phyloP scores from a whole-genome alignment of 35 echinoderm and acorn worm genomes.

The Lytechinus pictus region DNA sequence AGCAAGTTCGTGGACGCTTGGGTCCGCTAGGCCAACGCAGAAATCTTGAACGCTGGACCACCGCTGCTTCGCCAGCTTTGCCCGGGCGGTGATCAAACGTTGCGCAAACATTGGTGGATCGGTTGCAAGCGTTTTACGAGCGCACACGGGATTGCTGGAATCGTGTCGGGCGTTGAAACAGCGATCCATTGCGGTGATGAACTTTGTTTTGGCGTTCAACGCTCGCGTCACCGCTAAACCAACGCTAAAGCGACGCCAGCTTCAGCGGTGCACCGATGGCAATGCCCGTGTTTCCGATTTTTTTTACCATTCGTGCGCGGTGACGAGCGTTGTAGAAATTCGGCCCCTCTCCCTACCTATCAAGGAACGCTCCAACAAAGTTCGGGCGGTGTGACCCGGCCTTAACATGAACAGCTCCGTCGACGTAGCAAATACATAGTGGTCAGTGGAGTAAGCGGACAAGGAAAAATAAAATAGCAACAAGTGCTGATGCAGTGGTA shows the following conservation, averaged over 20 bases:
- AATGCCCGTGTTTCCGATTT: too few relatives aligned
- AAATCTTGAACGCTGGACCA: constrained; percentile 42
- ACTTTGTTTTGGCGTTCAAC: constrained; percentile 28
- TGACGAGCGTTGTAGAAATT: constrained; percentile 40
- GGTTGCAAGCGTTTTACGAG: constrained; percentile 42
- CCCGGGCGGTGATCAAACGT: constrained; percentile 35
- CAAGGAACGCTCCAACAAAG: constrained; percentile 45
- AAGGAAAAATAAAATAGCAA: too few relatives aligned
- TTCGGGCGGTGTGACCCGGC: constrained; percentile 31
- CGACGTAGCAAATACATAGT: too few relatives aligned
- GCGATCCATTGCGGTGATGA: constrained; percentile 38
- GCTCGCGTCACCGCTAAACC: too few relatives aligned
- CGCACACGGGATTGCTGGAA: constrained; percentile 35
- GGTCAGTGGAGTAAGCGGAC: too few relatives aligned
- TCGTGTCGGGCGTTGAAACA: constrained; percentile 37
- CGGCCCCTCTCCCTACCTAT: constrained; percentile 23
- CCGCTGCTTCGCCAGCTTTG: constrained; percentile 38
- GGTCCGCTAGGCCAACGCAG: constrained; percentile 43
- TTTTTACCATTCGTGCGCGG: not conserved
- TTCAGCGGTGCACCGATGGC: too few relatives aligned
- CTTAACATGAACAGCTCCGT: not conserved
- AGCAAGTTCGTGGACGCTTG: constrained; percentile 21
- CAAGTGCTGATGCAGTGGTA: too few relatives aligned
- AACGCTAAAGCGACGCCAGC: too few relatives aligned
- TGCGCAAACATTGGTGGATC: constrained; percentile 28